Evolutionary conservation across 1,140 invertebrate species (phyloP), one percentile per base, ranked within the genome.

Genomic region (Agrilus planipennis): DNA sequence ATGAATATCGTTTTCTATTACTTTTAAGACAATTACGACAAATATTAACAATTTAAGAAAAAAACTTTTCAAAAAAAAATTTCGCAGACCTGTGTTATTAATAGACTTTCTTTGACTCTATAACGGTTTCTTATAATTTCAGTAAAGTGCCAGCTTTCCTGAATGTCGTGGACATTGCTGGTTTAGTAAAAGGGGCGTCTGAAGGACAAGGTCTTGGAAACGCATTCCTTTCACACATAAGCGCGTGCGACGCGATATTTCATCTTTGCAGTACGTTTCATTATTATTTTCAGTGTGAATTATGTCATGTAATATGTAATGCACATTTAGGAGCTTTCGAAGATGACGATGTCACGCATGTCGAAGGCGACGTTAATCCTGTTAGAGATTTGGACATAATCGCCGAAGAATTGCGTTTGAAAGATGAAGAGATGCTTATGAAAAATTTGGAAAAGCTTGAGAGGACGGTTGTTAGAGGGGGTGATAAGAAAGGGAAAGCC

Each of bases 201-300:
- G 92, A 98, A 64, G 96, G 95, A 1, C 90, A 99, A 68, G 96
- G 96, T 2, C 67, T 99, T 12, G 96, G 96, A 55, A 99, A 99
- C 66, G 92, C 89, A 44, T 99, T 99, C 64, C 74, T 99, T 3
- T 96, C 94, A 2, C 91, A 99, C 65, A 98, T 99, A 54, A 90
- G 83, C 62, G 94, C 93, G 5, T 99, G 96, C 63, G 96, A 99
- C 67, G 91, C 91, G n/a, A 84, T 99, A 49, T 99, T 99, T 61
- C 93, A 99, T 67, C 72, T 99, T 41, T 89, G 89, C 56, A 79
- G 95, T 92, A 72, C 83, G 87, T 88, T 36, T 22, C 18, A 27
- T 7, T 4, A 27, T 30, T 36, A 9, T 18, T 9, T 39, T 15
- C 29, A n/a, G n/a, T 35, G 18, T 20, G 25, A 12, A 36, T 39